A percentile compares a stretch with the other conserved stretches of the same genome.
Conservation (phyloP, 2,888 invertebrate species). For the Brachylomia viminalis region DNA sequence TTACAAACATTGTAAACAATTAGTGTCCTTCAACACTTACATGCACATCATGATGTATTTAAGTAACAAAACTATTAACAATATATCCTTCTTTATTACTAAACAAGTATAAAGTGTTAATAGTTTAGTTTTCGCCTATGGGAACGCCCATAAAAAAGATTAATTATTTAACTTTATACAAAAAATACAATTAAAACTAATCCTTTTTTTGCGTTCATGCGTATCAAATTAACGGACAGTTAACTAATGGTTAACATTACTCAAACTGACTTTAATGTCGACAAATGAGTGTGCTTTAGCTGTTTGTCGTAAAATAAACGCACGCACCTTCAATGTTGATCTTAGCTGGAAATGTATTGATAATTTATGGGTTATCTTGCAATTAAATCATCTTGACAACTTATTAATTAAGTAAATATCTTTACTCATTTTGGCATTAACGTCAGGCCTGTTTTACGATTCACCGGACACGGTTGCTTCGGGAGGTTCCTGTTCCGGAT, state of each 20-base stretch:
- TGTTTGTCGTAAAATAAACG: constrained; percentile 11
- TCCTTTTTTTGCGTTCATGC: constrained; percentile 29
- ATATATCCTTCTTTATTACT: background rate
- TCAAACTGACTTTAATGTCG: constrained; percentile 69
- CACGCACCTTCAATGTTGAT: constrained; percentile 17
- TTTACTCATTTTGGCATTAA: background rate
- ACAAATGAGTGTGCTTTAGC: constrained; percentile 45
- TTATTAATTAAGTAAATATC: background rate
- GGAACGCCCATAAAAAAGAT: constrained; percentile 7
- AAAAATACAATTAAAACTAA: constrained; percentile 53
- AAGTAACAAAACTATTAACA: background rate
- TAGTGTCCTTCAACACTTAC: too few relatives aligned
- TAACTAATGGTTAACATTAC: constrained; percentile 71
- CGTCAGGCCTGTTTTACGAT: background rate
- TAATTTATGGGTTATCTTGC: constrained; percentile 8
- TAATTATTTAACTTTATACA: constrained; percentile 30
- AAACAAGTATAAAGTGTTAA: too few relatives aligned
- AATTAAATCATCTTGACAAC: background rate
- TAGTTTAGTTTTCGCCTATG: background rate
- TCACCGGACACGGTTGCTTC: too few relatives aligned
- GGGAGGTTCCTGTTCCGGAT: too few relatives aligned
- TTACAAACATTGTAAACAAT: background rate
- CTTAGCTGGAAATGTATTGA: constrained; percentile 26
- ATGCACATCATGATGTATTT: background rate
- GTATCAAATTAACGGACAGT: constrained; percentile 45